Evolutionary conservation across 2,888 invertebrate species (phyloP).

Genomic region (Frankliniella intonsa): DNA sequence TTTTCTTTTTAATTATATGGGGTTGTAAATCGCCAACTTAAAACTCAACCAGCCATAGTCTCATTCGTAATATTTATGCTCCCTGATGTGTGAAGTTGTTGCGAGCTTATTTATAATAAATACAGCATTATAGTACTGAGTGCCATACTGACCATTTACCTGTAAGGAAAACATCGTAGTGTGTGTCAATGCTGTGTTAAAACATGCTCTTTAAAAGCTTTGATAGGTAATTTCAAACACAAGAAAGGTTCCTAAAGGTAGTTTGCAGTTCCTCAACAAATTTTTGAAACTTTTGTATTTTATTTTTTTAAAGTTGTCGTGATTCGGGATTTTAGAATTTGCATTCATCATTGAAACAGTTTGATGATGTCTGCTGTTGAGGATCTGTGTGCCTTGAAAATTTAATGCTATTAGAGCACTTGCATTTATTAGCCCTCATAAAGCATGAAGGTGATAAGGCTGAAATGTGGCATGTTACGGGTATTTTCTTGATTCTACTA

Average conservation of each 20-base stretch:
- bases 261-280: slow-evolving; percentile 41
- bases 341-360: slow-evolving; percentile 28
- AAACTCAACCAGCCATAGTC: not conserved
- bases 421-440: slow-evolving; percentile 29
- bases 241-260: slow-evolving; percentile 41
- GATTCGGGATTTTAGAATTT: slow-evolving; percentile 26
- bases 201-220: slow-evolving; percentile 30
- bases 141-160: slow-evolving; percentile 36
- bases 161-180: slow-evolving; percentile 33
- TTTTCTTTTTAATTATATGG: not conserved
- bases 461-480: slow-evolving; percentile 16
- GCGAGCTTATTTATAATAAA: slow-evolving; percentile 31
- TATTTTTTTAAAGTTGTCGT: slow-evolving; percentile 29
- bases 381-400: slow-evolving; percentile 39
- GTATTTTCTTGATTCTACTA: slow-evolving; percentile 16
- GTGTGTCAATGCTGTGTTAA: slow-evolving; percentile 33
- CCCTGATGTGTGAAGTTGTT: slow-evolving; percentile 21
- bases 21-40: not conserved
- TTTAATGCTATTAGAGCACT: slow-evolving; percentile 39
- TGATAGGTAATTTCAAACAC: slow-evolving; percentile 36
- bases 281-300: slow-evolving; percentile 30
- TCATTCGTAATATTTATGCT: slow-evolving; percentile 8
- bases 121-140: slow-evolving; percentile 32
- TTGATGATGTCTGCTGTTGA: slow-evolving; percentile 37
- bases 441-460: slow-evolving; percentile 8